Evolutionary conservation across 2,888 invertebrate genomes (phyloP).

Genomic region (Melinaea marsaeus): DNA sequence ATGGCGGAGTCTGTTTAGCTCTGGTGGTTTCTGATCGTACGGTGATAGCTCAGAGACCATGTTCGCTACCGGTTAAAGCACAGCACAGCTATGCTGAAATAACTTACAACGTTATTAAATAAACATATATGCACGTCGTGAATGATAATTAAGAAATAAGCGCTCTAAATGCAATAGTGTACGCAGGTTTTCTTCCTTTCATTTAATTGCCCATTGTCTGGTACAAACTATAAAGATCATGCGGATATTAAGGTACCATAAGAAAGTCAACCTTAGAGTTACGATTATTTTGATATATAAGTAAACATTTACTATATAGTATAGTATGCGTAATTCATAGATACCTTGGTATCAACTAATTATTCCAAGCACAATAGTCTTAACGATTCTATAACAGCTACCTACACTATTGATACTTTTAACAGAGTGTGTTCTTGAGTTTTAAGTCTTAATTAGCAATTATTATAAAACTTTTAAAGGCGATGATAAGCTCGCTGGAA

Average conservation of each 20-base stretch:
- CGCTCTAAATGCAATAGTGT: conserved; percentile 19
- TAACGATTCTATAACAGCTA: too few species aligned
- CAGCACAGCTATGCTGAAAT: conserved; percentile 9
- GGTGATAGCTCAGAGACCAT: conserved; percentile 16
- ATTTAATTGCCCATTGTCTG: conserved; percentile 22
- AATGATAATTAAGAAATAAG: conserved; percentile 24
- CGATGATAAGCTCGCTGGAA: conserved; percentile 59
- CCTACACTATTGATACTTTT: too few species aligned
- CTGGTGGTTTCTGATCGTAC: conserved; percentile 17
- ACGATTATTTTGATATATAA: background rate
- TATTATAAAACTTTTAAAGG: conserved; percentile 71
- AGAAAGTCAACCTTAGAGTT: conserved; percentile 8
- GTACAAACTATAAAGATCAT: conserved; percentile 13
- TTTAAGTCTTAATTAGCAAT: conserved; percentile 63
- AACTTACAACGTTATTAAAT: conserved; percentile 20
- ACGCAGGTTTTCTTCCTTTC: conserved; percentile 19
- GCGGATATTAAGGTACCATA: conserved; percentile 15
- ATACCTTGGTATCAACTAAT: background rate
- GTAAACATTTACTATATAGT: background rate
- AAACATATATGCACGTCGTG: conserved; percentile 23
- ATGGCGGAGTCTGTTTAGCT: conserved; percentile 12
- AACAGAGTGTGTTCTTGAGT: too few species aligned
- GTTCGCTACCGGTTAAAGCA: conserved; percentile 18
- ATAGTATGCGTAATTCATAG: background rate
- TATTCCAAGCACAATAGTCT: background rate